Evolutionary conservation across 2,113 vertebrate genomes (phyloP).

Genomic region (Tachysurus fulvidraco): DNA sequence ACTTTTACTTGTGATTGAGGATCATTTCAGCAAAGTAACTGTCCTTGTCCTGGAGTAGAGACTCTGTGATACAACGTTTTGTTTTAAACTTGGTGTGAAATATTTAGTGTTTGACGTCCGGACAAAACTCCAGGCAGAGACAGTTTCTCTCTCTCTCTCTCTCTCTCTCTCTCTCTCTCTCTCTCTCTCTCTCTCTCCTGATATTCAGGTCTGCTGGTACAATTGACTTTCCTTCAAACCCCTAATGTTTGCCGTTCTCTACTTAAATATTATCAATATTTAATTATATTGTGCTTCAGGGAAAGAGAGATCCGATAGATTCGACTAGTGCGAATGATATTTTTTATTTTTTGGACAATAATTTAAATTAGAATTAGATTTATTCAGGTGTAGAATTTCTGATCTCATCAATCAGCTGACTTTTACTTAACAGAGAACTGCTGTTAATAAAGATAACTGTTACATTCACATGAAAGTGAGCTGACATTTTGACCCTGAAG

Average conservation of each 20-base stretch:
- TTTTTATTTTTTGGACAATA: not conserved
- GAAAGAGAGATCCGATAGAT: not conserved
- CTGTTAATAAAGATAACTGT: not conserved
- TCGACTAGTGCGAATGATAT: not conserved
- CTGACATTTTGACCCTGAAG: not conserved
- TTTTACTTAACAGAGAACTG: not conserved
- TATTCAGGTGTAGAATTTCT: not conserved
- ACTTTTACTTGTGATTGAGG: too few relatives aligned
- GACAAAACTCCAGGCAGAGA: not conserved
- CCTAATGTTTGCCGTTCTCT: not conserved
- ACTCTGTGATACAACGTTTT: too few relatives aligned
- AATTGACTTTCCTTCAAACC: conserved; percentile 21
- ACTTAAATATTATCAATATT: conserved; percentile 33
- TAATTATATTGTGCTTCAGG: conserved; percentile 20
- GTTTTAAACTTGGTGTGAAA: not conserved
- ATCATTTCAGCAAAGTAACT: too few relatives aligned
- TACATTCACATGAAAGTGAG: not conserved
- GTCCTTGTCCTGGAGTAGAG: too few relatives aligned
- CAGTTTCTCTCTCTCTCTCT: not conserved
- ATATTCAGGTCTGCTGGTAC: conserved; percentile 21
- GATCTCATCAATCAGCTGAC: not conserved
- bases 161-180: not conserved
- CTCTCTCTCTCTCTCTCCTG: not conserved
- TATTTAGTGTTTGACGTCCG: not conserved
- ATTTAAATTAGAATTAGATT: not conserved